Evolutionary conservation across 2,888 invertebrate species (phyloP), one percentile per base, ranked within the genome.

Genomic region (Melieria crassipennis): DNA sequence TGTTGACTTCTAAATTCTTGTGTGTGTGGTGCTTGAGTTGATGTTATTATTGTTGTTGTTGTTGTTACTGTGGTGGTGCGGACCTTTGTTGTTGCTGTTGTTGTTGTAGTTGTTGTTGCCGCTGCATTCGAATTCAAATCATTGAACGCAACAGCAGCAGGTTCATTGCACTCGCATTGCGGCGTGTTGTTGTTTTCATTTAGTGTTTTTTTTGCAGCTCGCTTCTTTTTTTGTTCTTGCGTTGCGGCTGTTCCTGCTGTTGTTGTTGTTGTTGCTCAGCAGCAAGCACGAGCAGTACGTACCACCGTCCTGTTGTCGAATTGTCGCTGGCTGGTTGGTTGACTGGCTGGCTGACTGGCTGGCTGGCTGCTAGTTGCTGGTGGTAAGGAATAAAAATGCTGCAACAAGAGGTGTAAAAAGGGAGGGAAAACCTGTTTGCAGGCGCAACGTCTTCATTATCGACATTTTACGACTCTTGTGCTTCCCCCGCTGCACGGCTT

Each of bases 381-480:
- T 11, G 60, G 43, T 52, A 7, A 67, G 61, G 43, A 58, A 11
- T 58, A 30, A 43, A 66, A 67, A 52, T 60, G 3, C 11, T 45
- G 13, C 10, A 4, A 16, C 42, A 58, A 50, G 66, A 13, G 16
- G 16, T n/a, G 16, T 48, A 67, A 67, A 60, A 9, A 11, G 47
- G 47, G 62, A 48, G 16, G 64, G 43, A 60, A 60, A 67, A 64
- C 69, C 48, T 63, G 69, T 70, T 70, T 58, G 43, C 64, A 64
- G 63, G 52, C 64, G 58, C 56, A 65, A 70, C 61, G 69, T 70
- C 69, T 70, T 70, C 64, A 70, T 70, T 70, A 70, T 70, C 69
- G 64, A 64, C 69, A 70, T 70, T 69, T 69, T 52, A 69, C 47
- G 30, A 30, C 30, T 30, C 30, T 30, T 30, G 30, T 30, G 30